A percentile compares a stretch with the other conserved stretches of the same genome.
phyloP scores from a whole-genome alignment of 2,797 vertebrate genomes.

The Heliangelus exortis region DNA sequence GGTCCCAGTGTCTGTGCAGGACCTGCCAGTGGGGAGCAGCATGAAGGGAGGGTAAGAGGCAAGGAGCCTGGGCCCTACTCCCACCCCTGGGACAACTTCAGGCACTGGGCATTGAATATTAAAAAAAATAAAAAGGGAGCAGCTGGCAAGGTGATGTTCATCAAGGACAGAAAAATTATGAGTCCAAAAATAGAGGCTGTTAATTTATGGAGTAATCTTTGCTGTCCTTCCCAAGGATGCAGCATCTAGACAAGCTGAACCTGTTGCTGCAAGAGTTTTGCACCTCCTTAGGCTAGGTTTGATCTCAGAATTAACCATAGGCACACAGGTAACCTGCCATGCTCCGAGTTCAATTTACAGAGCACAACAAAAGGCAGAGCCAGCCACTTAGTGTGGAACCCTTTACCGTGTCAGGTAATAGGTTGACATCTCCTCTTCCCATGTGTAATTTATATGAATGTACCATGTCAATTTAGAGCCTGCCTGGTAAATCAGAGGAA shows the following conservation, averaged over 20 bases:
- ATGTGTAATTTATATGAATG: neutral
- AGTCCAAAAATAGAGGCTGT: conserved; percentile 51
- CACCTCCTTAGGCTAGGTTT: neutral
- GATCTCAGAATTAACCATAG: neutral
- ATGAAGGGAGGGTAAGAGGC: neutral
- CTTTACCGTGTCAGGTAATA: neutral
- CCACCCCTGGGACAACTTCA: neutral
- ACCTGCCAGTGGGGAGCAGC: neutral
- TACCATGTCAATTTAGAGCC: neutral
- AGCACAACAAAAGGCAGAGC: neutral
- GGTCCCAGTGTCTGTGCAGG: neutral
- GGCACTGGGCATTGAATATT: neutral
- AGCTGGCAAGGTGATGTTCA: conserved; percentile 53
- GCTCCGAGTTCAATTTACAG: neutral
- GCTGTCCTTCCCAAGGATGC: conserved; percentile 45
- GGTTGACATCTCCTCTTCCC: neutral
- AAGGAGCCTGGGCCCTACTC: too few species aligned
- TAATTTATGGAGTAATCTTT: conserved; percentile 43
- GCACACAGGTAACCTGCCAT: neutral
- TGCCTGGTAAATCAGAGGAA: neutral
- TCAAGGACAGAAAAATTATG: conserved; percentile 26
- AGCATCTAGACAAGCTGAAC: neutral
- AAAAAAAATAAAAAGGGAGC: neutral
- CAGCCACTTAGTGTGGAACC: fast-evolving
- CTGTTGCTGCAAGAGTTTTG: conserved; percentile 26